Evolutionary conservation across 2,888 invertebrate genomes (phyloP), one percentile per base, ranked within the genome.

Genomic region (Gastrophysa polygoni): DNA sequence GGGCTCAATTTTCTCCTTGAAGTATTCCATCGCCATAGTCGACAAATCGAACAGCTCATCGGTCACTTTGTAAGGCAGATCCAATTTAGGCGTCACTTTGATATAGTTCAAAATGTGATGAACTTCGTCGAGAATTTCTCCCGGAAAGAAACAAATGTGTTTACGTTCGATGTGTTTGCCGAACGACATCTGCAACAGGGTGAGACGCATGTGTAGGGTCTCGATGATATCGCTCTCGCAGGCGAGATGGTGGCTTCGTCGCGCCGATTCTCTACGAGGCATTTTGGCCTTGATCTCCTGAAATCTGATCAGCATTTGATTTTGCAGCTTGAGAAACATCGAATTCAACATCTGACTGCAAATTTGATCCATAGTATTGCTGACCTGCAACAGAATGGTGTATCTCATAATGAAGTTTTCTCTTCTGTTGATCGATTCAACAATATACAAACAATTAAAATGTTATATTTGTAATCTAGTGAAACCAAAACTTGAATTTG

Each of bases 11-110:
- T 92, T 90, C 81, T 96, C 96, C 80, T 95, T 95, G 82, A 96
- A 96, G 82, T 96, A 96, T 82, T 96, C 96, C 96, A 96, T 96
- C 32, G 96, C 96, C 96, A 96, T 96, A 38, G 95, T 95, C 38
- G 95, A 95, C 68, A 96, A 86, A 83, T 96, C 96, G 83, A 95
- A 94, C 60, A 96, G 84, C 81, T 96, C 96, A 83, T 96, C 96
- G 7, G 95, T 94, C 63, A 96, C 93, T 82, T 95, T 94, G 82
- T 93, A 96, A 48, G 96, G 94, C 76, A 94, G 86, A 68, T 91
- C 91, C 73, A 94, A 82, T 79, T 91, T 92, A 21, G 91, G 89
- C 69, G 92, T 93, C 11, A 73, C 71, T 84, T 91, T 91, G 69
- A 96, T 88, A 80, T 93, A 92, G 72, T 89, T 86, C 73, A 96